Evolutionary conservation across 2,113 vertebrate species (phyloP).

Genomic region (Gnathochromis pfefferi): DNA sequence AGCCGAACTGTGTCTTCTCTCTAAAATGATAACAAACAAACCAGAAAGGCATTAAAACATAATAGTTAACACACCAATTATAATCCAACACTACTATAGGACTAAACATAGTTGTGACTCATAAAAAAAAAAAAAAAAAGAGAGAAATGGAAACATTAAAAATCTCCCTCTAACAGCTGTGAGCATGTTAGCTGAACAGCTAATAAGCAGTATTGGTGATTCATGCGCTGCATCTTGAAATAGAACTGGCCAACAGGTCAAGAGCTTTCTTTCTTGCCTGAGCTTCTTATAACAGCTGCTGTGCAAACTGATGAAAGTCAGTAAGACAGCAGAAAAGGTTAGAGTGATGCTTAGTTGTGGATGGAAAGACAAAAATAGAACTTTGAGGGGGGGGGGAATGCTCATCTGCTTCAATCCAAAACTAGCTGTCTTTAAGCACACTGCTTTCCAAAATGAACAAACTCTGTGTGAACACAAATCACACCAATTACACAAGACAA

Average conservation of each 20-base stretch:
- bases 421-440: not conserved
- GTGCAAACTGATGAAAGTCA: conserved; percentile 36
- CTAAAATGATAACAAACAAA: conserved; percentile 43
- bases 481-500: not conserved
- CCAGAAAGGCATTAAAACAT: not conserved
- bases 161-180: not conserved
- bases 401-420: not conserved
- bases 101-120: not conserved
- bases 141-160: not conserved
- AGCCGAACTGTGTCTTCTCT: conserved; percentile 95
- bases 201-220: conserved; percentile 45
- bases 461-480: not conserved
- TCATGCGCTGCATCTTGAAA: conserved; percentile 42
- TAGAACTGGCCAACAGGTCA: conserved; percentile 47
- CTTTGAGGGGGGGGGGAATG: rapidly evolving
- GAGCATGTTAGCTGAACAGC: not conserved
- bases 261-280: conserved; percentile 41
- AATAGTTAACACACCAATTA: not conserved
- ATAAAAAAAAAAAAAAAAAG: not conserved
- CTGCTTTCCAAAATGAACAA: not conserved
- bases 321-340: conserved; percentile 15
- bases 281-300: conserved; percentile 33
- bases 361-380: conserved; percentile 30
- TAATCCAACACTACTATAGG: not conserved
- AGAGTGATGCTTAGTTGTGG: not conserved